These are phyloP conservation scores for Eristalis intricaria DNA, from an alignment of 2,888 invertebrate genomes.

Conservation along the genomic window DNA sequence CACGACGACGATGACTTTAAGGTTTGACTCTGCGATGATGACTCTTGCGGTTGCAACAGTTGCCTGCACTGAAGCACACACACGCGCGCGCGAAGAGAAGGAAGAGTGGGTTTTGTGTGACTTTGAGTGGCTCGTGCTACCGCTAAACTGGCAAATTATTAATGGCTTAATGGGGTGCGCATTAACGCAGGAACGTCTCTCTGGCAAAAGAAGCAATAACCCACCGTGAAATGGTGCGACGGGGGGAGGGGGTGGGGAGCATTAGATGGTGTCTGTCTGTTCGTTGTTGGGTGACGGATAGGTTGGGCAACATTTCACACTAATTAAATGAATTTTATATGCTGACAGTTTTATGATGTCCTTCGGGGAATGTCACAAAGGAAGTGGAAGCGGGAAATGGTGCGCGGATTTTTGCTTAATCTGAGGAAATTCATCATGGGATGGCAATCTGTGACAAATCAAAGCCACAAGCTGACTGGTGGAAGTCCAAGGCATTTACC, in stretches of 20 bases:
- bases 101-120: background rate
- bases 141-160: conserved; percentile 67
- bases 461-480: too few relatives aligned
- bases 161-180: conserved; percentile 69
- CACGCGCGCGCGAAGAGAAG: background rate
- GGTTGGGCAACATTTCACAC: conserved; percentile 38
- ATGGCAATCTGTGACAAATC: too few relatives aligned
- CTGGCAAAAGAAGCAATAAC: conserved; percentile 36
- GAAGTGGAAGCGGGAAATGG: background rate
- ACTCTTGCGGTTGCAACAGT: conserved; percentile 14
- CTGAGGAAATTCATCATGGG: background rate
- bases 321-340: conserved; percentile 66
- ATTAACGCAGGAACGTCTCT: conserved; percentile 68
- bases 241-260: background rate
- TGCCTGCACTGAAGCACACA: background rate
- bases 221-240: background rate
- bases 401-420: background rate
- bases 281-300: conserved; percentile 27
- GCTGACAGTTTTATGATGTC: conserved; percentile 68
- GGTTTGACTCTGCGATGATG: conserved; percentile 15
- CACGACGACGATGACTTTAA: background rate
- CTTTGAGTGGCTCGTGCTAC: conserved; percentile 63
- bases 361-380: conserved; percentile 30
- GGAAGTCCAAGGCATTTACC: too few relatives aligned
- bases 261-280: background rate